phyloP scores from a whole-genome alignment of 2,797 vertebrate species.

The Etheostoma nigrum region DNA sequence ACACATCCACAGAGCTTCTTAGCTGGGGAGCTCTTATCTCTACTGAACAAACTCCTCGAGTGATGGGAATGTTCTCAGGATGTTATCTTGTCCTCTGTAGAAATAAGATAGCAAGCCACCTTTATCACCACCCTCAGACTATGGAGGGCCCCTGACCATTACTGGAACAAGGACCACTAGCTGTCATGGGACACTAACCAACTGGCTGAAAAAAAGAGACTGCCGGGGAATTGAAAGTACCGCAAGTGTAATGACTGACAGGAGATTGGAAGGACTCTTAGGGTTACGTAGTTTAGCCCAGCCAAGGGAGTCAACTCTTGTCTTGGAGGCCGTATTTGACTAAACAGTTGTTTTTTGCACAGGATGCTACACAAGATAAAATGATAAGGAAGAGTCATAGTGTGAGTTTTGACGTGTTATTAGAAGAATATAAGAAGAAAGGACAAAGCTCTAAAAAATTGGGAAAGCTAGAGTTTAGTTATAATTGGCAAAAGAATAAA shows the following conservation, averaged over 20 bases:
- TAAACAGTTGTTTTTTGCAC: slow-evolving; percentile 37
- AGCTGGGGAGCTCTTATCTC: slow-evolving; percentile 71
- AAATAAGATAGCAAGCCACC: slow-evolving; percentile 77
- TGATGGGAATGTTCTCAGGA: slow-evolving; percentile 81
- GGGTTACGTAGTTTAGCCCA: slow-evolving; percentile 37
- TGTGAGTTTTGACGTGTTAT: slow-evolving; percentile 30
- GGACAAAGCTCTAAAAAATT: slow-evolving; percentile 12
- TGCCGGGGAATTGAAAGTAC: slow-evolving; percentile 48
- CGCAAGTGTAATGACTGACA: slow-evolving; percentile 56
- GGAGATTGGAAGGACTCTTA: slow-evolving; percentile 51
- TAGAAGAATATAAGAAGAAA: slow-evolving; percentile 27
- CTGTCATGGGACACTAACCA: slow-evolving; percentile 62
- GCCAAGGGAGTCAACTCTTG: slow-evolving; percentile 19
- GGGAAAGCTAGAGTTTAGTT: slow-evolving; percentile 31
- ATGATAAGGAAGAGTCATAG: slow-evolving; percentile 22
- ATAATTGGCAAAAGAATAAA: slow-evolving; percentile 69
- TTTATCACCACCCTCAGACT: slow-evolving; percentile 74
- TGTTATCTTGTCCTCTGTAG: slow-evolving; percentile 81
- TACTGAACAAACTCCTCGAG: slow-evolving; percentile 74
- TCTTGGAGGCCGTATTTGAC: slow-evolving; percentile 20
- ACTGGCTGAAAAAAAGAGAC: slow-evolving; percentile 37
- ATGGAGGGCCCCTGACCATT: slow-evolving; percentile 70
- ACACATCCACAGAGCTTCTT: slow-evolving; percentile 31
- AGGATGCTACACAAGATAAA: slow-evolving; percentile 27
- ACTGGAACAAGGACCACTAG: slow-evolving; percentile 66